phyloP scores from a whole-genome alignment of 1,140 invertebrate species.

The Bombus difficillimus region DNA sequence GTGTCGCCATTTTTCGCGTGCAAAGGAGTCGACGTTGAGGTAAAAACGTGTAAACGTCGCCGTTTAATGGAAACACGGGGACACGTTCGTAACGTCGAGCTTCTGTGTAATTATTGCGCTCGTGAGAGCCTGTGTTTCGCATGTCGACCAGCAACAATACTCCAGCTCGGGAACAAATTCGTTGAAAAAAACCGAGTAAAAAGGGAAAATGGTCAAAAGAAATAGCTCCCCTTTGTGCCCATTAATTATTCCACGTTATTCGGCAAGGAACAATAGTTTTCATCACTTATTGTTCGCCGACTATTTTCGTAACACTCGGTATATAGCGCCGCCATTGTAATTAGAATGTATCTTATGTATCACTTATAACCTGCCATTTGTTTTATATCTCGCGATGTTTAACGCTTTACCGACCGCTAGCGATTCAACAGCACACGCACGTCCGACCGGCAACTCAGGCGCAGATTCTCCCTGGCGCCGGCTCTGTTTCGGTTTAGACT shows the following conservation, averaged over 20 bases:
- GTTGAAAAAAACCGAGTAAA: neutral
- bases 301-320: neutral
- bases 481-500: no score
- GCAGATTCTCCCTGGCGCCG: no score
- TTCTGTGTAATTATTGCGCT: conserved; percentile 26
- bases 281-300: neutral
- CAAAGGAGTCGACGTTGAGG: neutral
- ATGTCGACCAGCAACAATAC: conserved; percentile 20
- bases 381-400: no score
- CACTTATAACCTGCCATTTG: no score
- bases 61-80: conserved; percentile 32
- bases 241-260: conserved; percentile 36
- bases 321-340: no score
- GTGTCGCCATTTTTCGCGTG: conserved; percentile 22
- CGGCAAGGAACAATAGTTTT: neutral
- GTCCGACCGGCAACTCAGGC: no score
- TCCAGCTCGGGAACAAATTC: neutral
- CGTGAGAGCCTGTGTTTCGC: conserved; percentile 15
- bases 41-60: neutral
- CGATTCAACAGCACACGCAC: no score
- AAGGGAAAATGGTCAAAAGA: neutral
- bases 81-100: conserved; percentile 2
- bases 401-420: no score
- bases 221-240: neutral
- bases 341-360: no score